phyloP scores from a whole-genome alignment of 2,888 invertebrate genomes.

The Dioctria rufipes region DNA sequence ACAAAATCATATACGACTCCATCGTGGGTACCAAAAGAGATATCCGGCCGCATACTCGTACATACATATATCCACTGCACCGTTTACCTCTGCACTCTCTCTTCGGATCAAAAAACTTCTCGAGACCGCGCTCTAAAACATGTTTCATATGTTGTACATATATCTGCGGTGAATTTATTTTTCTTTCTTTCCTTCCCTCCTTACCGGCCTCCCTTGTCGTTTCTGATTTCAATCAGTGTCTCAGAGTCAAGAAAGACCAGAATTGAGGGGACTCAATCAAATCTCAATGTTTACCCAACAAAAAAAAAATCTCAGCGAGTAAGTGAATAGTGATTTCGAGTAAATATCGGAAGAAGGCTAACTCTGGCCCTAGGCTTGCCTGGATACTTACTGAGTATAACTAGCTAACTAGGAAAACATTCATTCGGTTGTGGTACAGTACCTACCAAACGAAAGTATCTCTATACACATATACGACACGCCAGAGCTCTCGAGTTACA shows the following conservation, averaged over 20 bases:
- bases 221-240: slow-evolving; percentile 17
- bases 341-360: slow-evolving; percentile 28
- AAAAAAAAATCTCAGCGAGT: slow-evolving; percentile 37
- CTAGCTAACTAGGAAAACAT: too few relatives aligned
- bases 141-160: slow-evolving; percentile 10
- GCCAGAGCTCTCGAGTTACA: slow-evolving; percentile 4
- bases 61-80: too few relatives aligned
- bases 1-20: slow-evolving; percentile 19
- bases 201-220: neutral
- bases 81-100: slow-evolving; percentile 6
- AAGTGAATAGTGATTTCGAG: slow-evolving; percentile 14
- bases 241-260: neutral
- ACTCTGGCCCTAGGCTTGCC: neutral
- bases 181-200: neutral
- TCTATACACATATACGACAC: neutral
- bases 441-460: too few relatives aligned
- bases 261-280: slow-evolving; percentile 26
- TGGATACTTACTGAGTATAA: too few relatives aligned
- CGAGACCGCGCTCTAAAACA: slow-evolving; percentile 31
- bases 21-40: neutral
- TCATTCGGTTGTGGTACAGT: too few relatives aligned
- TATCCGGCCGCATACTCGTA: neutral
- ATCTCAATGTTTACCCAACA: slow-evolving; percentile 36
- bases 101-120: slow-evolving; percentile 47
- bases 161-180: slow-evolving; percentile 16